Conservation (phyloP, 2,888 invertebrate species). For the Dicyrtoma fusca region DNA sequence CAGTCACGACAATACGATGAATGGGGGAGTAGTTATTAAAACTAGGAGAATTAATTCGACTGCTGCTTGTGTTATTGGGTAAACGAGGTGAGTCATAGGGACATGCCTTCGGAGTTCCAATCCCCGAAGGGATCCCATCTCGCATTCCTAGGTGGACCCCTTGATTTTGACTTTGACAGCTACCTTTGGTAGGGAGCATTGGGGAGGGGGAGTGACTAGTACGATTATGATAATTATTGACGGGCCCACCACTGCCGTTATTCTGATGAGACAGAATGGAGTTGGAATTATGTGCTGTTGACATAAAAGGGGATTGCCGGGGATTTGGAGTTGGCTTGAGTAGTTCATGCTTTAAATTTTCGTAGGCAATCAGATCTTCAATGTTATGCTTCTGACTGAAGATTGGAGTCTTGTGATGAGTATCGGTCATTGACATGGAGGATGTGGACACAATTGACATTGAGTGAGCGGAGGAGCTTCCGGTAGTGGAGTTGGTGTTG, state of each 20-base stretch:
- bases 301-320: conserved; percentile 40
- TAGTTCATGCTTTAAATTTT: no score
- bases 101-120: conserved; percentile 22
- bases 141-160: not conserved
- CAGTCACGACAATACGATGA: conserved; percentile 56
- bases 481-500: conserved; percentile 34
- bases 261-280: conserved; percentile 10
- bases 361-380: no score
- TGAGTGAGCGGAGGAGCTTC: conserved; percentile 40
- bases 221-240: not conserved
- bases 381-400: no score
- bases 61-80: conserved; percentile 24
- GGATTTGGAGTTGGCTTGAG: not conserved
- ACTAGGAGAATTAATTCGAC: conserved; percentile 53
- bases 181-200: not conserved
- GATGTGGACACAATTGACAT: conserved; percentile 36
- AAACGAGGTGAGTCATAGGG: conserved; percentile 42
- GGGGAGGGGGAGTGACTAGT: not conserved
- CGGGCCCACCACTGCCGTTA: not conserved
- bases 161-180: not conserved
- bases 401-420: no score
- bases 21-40: conserved; percentile 57
- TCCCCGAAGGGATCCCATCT: conserved; percentile 6
- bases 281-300: conserved; percentile 10
- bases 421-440: not conserved